Percentiles rank a stretch among this genome's conserved stretches.
phyloP scores from a whole-genome alignment of 2,888 invertebrate genomes.

The Sylvicola cinctus region DNA sequence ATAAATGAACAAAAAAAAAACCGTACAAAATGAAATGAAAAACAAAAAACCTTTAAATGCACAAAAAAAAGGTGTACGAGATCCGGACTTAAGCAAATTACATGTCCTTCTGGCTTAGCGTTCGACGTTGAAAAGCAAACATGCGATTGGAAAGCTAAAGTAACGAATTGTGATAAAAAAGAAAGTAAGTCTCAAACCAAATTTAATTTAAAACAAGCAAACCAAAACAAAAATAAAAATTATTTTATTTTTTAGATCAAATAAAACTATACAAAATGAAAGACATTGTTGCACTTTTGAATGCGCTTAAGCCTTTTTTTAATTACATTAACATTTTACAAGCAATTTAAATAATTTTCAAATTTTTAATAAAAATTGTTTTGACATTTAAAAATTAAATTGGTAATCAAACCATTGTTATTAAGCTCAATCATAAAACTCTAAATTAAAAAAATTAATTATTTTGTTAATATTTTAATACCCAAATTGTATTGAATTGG shows the following conservation, averaged over 20 bases:
- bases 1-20: background rate
- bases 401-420: background rate
- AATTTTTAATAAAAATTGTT: too few relatives aligned
- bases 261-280: slow-evolving; percentile 4
- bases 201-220: slow-evolving; percentile 8
- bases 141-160: slow-evolving; percentile 97
- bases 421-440: background rate
- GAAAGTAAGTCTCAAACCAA: slow-evolving; percentile 67
- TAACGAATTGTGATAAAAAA: slow-evolving; percentile 86
- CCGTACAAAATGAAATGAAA: background rate
- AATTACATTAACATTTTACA: too few relatives aligned
- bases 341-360: too few relatives aligned
- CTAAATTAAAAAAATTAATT: too few relatives aligned
- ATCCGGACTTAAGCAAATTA: slow-evolving; percentile 90
- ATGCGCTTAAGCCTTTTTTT: too few relatives aligned
- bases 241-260: slow-evolving; percentile 2
- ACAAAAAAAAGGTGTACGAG: slow-evolving; percentile 44
- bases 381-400: background rate
- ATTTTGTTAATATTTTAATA: too few relatives aligned
- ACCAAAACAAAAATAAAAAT: slow-evolving; percentile 5
- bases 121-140: slow-evolving; percentile 97
- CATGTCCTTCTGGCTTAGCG: slow-evolving; percentile 90
- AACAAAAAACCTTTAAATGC: background rate
- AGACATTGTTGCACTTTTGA: slow-evolving; percentile 6
- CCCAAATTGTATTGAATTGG: too few relatives aligned